Conservation (phyloP, 2,888 invertebrate species). For the Tenthredo scrophulariae region DNA sequence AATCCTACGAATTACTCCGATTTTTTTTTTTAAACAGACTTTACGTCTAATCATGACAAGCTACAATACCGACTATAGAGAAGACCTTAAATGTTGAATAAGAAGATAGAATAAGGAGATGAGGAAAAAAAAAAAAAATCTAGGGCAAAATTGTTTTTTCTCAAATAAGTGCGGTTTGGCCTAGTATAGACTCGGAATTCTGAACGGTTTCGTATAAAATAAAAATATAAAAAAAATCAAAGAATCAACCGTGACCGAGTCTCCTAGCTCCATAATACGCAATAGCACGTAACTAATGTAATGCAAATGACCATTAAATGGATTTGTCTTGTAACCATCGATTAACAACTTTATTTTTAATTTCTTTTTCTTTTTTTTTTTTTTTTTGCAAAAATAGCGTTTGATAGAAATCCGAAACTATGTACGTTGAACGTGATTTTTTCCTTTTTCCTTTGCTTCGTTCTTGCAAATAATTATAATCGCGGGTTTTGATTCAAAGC, state of each 20-base stretch:
- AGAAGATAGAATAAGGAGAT: neutral
- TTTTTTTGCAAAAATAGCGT: no score
- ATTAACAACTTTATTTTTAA: neutral
- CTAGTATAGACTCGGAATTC: neutral
- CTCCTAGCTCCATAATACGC: neutral
- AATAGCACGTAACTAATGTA: neutral
- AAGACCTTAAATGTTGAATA: neutral
- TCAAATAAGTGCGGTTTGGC: slow-evolving; percentile 27
- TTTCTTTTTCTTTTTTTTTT: no score
- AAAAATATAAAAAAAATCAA: neutral
- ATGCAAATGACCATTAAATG: neutral
- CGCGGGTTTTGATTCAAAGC: no score
- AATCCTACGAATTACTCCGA: neutral
- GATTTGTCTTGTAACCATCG: neutral
- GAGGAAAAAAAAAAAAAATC: neutral
- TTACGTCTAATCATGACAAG: no score
- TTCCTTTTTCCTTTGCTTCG: no score
- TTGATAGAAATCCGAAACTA: no score
- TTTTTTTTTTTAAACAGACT: neutral
- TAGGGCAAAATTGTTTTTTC: slow-evolving; percentile 32
- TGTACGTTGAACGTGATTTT: no score
- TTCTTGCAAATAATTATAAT: no score
- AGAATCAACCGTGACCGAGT: slow-evolving; percentile 39
- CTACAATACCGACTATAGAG: neutral
- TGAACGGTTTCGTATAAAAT: neutral